Conservation (phyloP, 1,140 invertebrate genomes). For the Chironomus striatipennis region DNA sequence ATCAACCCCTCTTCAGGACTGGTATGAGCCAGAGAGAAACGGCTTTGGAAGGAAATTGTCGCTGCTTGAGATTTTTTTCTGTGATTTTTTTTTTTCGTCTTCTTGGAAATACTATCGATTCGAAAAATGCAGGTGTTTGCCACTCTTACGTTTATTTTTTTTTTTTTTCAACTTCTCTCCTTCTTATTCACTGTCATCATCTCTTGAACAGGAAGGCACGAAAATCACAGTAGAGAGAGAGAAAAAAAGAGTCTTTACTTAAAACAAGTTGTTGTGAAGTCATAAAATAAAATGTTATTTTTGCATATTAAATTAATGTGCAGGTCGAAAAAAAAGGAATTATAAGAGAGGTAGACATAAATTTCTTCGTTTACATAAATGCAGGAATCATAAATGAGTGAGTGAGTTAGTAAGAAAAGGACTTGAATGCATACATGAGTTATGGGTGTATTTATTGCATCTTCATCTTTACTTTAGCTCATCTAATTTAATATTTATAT, state of each 20-base stretch:
- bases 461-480: no score
- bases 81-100: not conserved
- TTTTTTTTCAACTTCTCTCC: not conserved
- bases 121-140: conserved; percentile 16
- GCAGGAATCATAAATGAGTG: not conserved
- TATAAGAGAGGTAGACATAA: not conserved
- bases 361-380: not conserved
- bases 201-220: conserved; percentile 18
- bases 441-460: no score
- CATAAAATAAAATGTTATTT: conserved; percentile 15
- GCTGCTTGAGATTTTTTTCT: conserved; percentile 15
- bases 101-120: conserved; percentile 3
- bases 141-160: not conserved
- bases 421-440: no score
- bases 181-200: not conserved
- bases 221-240: not conserved
- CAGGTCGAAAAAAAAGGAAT: conserved; percentile 1
- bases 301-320: conserved; percentile 14
- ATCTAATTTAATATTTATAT: no score
- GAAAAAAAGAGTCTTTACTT: not conserved
- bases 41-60: conserved; percentile 9
- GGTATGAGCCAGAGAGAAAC: not conserved
- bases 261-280: conserved; percentile 13
- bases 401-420: no score
- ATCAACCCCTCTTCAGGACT: not conserved